Base-by-base conservation (phyloP, 2,113 vertebrate species). In the Malurus cyaneus region DNA sequence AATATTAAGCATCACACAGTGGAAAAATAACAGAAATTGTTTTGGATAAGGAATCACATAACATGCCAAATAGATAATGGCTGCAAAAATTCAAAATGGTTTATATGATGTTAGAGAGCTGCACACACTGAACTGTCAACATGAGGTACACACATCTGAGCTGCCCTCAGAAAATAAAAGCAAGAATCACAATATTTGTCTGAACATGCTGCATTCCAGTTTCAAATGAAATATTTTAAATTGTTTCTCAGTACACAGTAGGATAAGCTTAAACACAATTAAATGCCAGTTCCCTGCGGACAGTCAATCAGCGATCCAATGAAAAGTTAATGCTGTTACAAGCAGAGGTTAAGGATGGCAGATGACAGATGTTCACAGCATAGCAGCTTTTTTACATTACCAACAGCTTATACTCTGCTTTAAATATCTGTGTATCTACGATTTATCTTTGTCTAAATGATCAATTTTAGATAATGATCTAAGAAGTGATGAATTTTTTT, bases 141-240 rank as follows among this genome's bases (percentile, higher is more conserved):
- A 73, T 39, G 9, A 82, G 26, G 49, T 53, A 49, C 25, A 52
- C 20, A 59, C 10, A 61, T 56, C 83, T 69, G n/a, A 74, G 76
- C 42, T 7, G 5, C 67, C 32, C 76, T 81, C 56, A 86, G 76
- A 81, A 95, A 93, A 92, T 59, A 46, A 74, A 72, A 85, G 36
- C 11, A 46, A 81, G 59, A 72, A 66, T 86, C 54, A 65, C 7
- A 19, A 56, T 78, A 86, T 96, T 78, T 93, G 93, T 65, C 86
- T 94, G 93, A 96, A 96, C 86, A 94, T 0, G 92, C 80, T 72
- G 79, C 57, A 77, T 94, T 94, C 62, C 72, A 86, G 52, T 93
- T 96, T 94, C 81, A 50, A 86, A 62, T 12, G 1, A 81, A 80
- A 50, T 78, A 80, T 57, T 96, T 72, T 47, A 89, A 74, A 46